Conservation (phyloP, 2,113 vertebrate genomes). For the Xiphophorus couchianus region DNA sequence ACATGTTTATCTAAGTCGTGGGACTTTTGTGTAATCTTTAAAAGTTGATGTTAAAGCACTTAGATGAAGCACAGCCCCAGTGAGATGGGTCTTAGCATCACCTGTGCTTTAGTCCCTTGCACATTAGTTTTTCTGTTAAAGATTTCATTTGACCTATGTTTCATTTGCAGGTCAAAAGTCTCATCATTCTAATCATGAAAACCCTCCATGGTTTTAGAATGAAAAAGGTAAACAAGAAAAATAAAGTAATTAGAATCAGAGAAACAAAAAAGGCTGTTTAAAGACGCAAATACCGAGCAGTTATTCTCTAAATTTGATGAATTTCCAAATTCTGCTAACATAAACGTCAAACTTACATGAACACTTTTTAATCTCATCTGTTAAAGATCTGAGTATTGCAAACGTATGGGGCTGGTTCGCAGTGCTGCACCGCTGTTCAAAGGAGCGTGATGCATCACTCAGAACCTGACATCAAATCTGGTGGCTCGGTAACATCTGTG, state of each 20-base stretch:
- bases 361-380: neutral
- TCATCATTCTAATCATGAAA: too few species aligned
- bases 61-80: neutral
- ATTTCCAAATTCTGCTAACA: neutral
- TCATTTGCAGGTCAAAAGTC: too few species aligned
- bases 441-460: constrained; percentile 74
- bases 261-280: neutral
- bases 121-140: too few species aligned
- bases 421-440: constrained; percentile 30
- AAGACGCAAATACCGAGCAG: neutral
- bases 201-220: neutral
- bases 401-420: constrained; percentile 24
- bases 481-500: constrained; percentile 84
- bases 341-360: neutral
- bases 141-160: too few species aligned
- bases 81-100: neutral
- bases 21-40: too few species aligned
- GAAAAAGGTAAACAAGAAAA: neutral
- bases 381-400: constrained; percentile 8
- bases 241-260: neutral
- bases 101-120: too few species aligned
- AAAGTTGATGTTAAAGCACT: neutral
- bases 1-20: too few species aligned
- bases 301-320: neutral
- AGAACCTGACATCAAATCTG: constrained; percentile 81